These are phyloP conservation scores for Tillus elongatus DNA, from an alignment of 2,888 invertebrate genomes.

Conservation along the genomic window DNA sequence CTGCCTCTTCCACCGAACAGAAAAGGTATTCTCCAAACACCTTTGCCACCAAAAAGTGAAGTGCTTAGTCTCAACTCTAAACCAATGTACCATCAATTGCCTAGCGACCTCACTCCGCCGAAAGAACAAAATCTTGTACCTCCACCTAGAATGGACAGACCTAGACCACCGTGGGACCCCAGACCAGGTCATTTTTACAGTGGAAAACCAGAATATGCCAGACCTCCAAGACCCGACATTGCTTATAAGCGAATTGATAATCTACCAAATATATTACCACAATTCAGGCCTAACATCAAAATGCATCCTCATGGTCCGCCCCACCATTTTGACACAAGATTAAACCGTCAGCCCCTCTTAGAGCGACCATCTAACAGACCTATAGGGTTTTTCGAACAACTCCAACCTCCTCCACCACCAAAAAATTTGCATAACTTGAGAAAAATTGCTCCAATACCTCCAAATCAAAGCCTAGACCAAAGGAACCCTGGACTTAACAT, in stretches of 20 bases:
- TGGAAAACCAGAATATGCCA: conserved; percentile 39
- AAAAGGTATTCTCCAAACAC: conserved; percentile 17
- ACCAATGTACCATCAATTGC: conserved; percentile 41
- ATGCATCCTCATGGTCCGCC: conserved; percentile 29
- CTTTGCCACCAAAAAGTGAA: conserved; percentile 27
- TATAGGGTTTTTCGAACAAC: conserved; percentile 39
- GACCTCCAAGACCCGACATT: conserved; percentile 37
- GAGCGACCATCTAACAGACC: conserved; percentile 41
- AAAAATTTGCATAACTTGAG: conserved; percentile 42
- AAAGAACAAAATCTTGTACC: conserved; percentile 30
- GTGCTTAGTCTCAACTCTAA: conserved; percentile 38
- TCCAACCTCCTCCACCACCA: conserved; percentile 38
- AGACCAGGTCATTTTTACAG: conserved; percentile 41
- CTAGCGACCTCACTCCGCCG: conserved; percentile 43
- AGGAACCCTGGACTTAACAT: conserved; percentile 13
- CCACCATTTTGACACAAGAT: conserved; percentile 26
- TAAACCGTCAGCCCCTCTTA: conserved; percentile 37
- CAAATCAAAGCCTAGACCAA: conserved; percentile 19
- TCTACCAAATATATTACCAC: conserved; percentile 61
- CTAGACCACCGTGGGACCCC: conserved; percentile 44
- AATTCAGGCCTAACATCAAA: conserved; percentile 60
- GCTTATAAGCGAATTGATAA: conserved; percentile 39
- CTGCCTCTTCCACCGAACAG: conserved; percentile 22
- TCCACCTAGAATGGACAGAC: conserved; percentile 29
- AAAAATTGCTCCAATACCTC: conserved; percentile 42